Evolutionary conservation across 2,888 invertebrate species (phyloP).

Genomic region (Clostera curtula): DNA sequence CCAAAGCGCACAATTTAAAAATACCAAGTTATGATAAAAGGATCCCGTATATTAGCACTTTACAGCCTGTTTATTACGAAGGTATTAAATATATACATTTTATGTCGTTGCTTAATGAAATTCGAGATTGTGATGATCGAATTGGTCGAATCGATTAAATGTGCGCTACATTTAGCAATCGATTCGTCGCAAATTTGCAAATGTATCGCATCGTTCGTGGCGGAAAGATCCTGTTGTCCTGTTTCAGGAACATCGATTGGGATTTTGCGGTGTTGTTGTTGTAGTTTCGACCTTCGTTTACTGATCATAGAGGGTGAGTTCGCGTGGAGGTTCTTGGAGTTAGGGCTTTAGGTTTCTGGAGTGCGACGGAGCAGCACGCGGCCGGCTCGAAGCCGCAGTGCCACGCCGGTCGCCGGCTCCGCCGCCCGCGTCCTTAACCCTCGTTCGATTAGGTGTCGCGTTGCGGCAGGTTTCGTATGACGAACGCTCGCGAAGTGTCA

Average conservation of each 20-base stretch:
- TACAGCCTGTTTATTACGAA: conserved; percentile 37
- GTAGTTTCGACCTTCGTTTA: conserved; percentile 24
- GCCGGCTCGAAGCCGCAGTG: conserved; percentile 63
- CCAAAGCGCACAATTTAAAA: conserved; percentile 25
- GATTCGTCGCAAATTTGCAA: conserved; percentile 41
- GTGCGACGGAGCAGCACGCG: conserved; percentile 48
- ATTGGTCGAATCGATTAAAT: conserved; percentile 42
- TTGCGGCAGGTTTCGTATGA: conserved; percentile 54
- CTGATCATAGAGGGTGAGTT: conserved; percentile 22
- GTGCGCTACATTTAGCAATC: conserved; percentile 39
- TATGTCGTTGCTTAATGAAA: conserved; percentile 39
- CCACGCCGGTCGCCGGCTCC: conserved; percentile 60
- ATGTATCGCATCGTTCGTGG: conserved; percentile 44
- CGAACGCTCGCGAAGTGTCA: conserved; percentile 30
- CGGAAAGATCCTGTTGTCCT: conserved; percentile 67
- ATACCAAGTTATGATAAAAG: conserved; percentile 29
- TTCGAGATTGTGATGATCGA: conserved; percentile 33
- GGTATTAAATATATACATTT: conserved; percentile 28
- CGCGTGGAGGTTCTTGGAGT: conserved; percentile 25
- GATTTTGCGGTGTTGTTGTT: conserved; percentile 20
- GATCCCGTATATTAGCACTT: conserved; percentile 33
- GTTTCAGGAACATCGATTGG: conserved; percentile 71
- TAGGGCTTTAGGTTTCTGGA: conserved; percentile 45
- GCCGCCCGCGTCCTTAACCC: conserved; percentile 39
- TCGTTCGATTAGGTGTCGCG: conserved; percentile 47